Evolutionary conservation across 2,797 vertebrate genomes (phyloP), one percentile per base, ranked within the genome.

Genomic region (Poeciliopsis paucimaculata): DNA sequence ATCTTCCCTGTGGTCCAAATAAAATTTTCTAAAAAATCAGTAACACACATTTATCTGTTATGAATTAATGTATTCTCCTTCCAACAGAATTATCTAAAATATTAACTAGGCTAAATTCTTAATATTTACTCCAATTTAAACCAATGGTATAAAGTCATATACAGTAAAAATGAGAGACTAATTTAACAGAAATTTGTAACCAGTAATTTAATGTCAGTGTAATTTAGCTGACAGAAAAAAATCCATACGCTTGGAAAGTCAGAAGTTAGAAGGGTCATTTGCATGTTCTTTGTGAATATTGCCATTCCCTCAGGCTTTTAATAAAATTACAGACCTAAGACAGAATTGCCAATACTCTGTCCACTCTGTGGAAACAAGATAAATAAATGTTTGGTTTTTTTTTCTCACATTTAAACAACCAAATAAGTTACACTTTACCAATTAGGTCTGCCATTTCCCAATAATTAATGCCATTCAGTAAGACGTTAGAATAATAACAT

Each of bases 401-500:
- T 83, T 82, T 62, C 28, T 79, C 84, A 76, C 78, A 86, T 86
- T 90, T 80, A 77, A 87, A 83, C 74, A 76, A 79, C 43, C 45
- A 77, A 80, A 81, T 78, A 75, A 85, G 76, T 66, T 64, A 66
- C 51, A 49, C 72, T 87, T 78, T 82, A 79, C 78, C 76, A 84
- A 90, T 90, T 83, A 90, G 76, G 86, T 87, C 73, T 79, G 80
- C 79, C 68, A 88, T 88, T 85, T 66, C 51, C 55, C 28, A 72
- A 79, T 87, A 90, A 91, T 91, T 90, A 84, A 90, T 83, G 85
- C 83, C 82, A 88, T 89, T 89, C 86, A 78, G 83, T 75, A 75
- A 80, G 77, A 83, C 77, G 88, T 88, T 73, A 85, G 79, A 83
- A 85, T 88, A 88, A 89, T 85, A 77, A 84, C 73, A 68, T 79